Conservation (phyloP, 2,113 vertebrate species). For the Pteruthius melanotis region DNA sequence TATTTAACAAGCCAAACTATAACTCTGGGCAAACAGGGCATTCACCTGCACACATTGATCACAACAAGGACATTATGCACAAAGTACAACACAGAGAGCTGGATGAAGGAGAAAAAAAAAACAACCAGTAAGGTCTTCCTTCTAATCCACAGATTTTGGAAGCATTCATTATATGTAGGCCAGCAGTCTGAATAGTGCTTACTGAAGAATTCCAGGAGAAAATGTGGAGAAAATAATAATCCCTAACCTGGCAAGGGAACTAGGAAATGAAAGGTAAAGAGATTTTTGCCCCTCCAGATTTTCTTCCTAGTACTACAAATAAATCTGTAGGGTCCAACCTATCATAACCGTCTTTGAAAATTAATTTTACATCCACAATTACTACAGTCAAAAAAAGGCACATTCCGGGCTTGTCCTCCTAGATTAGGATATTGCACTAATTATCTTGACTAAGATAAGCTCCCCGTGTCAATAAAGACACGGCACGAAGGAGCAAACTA, state of each 20-base stretch:
- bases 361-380: neutral
- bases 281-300: neutral
- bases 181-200: neutral
- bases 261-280: neutral
- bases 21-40: constrained; percentile 42
- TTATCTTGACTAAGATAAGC: neutral
- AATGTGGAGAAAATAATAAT: neutral
- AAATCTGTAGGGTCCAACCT: neutral
- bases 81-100: constrained; percentile 19
- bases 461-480: neutral
- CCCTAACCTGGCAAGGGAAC: neutral
- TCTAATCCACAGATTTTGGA: neutral
- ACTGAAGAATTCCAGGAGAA: neutral
- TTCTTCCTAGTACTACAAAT: neutral
- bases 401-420: constrained; percentile 14
- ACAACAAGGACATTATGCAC: constrained; percentile 43
- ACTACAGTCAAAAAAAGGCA: neutral
- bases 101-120: neutral
- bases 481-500: neutral
- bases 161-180: neutral
- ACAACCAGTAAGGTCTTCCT: neutral
- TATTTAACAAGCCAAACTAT: constrained; percentile 39
- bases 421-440: neutral
- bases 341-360: neutral
- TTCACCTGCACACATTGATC: constrained; percentile 43